Evolutionary conservation across 2,113 vertebrate species (phyloP), one percentile per base, ranked within the genome.

Genomic region (Tympanuchus pallidicinctus): DNA sequence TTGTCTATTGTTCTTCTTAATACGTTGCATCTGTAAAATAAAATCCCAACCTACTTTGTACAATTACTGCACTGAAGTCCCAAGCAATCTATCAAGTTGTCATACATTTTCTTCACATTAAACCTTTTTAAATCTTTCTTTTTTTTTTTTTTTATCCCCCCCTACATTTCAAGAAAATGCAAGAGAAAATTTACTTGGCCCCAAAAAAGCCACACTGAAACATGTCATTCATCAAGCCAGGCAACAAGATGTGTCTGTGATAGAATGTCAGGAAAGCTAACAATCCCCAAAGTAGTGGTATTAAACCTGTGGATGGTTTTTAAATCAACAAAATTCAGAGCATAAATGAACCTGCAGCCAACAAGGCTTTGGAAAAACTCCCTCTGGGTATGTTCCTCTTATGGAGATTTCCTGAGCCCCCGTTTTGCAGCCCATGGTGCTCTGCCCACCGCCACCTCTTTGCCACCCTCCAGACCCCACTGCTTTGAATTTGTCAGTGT

Each of bases 11-110:
- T 96, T 96, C 87, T 78, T 70, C 80, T 88, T 84, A 94, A 88
- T 88, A 79, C 56, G 61, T 69, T 76, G 63, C 91, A 76, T 86
- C 81, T 82, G 88, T 85, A 83, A 92, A 47, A 52, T 66, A 73
- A 91, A 80, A 73, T 40, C 57, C 48, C 72, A 95, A 63, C 79
- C 93, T 92, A 79, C 86, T 94, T 94, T 73, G 83, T 73, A 87
- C 94, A 94, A 93, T 90, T 93, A 82, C 91, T 61, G 67, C 74
- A 83, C 78, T 60, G 76, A 91, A 95, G 67, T 91, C 89, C 76
- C 69, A 43, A 91, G 77, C 69, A 94, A 93, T 94, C 92, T 96
- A 92, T 93, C 92, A 95, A 92, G 69, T 80, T 93, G 89, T 91
- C 89, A 83, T 66, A 71, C 14, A 65, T 91, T 91, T 95, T 94